Conservation (phyloP, 2,113 vertebrate species). For the Physeter macrocephalus region DNA sequence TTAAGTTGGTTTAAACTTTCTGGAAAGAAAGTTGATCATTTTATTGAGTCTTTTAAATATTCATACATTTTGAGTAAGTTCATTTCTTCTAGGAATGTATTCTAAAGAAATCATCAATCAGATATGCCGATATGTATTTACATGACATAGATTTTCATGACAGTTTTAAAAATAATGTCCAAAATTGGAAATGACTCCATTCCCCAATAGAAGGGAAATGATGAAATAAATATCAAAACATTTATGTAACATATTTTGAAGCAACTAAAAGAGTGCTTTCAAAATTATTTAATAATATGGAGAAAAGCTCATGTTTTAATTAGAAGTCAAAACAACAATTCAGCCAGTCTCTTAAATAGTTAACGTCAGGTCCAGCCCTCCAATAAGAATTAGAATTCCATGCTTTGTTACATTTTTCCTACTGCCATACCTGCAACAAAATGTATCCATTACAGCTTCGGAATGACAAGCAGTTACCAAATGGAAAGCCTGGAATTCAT, state of each 20-base stretch:
- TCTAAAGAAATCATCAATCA: not conserved
- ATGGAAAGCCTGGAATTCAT: not conserved
- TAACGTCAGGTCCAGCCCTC: not conserved
- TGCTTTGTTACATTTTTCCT: not conserved
- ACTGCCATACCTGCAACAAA: not conserved
- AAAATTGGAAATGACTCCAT: not conserved
- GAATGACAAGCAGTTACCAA: not conserved
- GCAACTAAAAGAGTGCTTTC: not conserved
- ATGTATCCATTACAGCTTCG: not conserved
- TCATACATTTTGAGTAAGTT: not conserved
- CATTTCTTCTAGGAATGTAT: not conserved
- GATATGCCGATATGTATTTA: not conserved
- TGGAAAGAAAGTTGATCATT: not conserved
- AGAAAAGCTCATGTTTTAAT: not conserved
- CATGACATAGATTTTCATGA: not conserved
- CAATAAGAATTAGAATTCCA: not conserved
- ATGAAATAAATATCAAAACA: not conserved
- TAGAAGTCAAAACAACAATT: not conserved
- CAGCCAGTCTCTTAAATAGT: not conserved
- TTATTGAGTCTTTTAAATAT: not conserved
- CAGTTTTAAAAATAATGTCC: not conserved
- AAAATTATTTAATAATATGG: not conserved
- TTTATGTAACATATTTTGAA: not conserved
- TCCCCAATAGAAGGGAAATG: not conserved
- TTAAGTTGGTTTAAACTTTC: not conserved